A percentile compares a stretch with the other conserved stretches of the same genome.
These are phyloP conservation scores for Pachyuromys duprasi DNA, from an alignment of 2,797 vertebrate genomes.

Conservation along the genomic window DNA sequence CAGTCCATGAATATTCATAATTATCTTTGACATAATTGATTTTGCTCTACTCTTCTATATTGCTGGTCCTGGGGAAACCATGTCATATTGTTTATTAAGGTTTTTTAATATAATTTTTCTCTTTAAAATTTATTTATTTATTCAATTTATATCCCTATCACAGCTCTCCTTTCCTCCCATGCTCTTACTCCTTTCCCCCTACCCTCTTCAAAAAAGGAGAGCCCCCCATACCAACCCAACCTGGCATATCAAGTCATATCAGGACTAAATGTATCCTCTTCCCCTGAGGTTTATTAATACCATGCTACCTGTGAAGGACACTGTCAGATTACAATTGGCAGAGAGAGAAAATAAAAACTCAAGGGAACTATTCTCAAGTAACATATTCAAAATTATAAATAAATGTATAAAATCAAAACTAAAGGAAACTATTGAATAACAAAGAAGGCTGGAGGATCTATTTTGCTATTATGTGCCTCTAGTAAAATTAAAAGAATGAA, in stretches of 20 bases:
- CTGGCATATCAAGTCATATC: too few relatives aligned
- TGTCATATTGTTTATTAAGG: not conserved
- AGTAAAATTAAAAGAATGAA: conserved; percentile 18
- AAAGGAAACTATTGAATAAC: conserved; percentile 20
- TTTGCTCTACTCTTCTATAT: not conserved
- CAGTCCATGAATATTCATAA: conserved; percentile 6
- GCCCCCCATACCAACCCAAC: too few relatives aligned
- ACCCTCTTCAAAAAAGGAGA: too few relatives aligned
- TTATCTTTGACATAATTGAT: conserved; percentile 24
- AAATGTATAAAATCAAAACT: not conserved
- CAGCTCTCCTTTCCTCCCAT: too few relatives aligned
- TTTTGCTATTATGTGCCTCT: not conserved
- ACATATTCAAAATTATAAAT: conserved; percentile 4
- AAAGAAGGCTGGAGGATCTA: not conserved
- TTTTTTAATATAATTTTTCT: too few relatives aligned
- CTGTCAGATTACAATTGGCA: not conserved
- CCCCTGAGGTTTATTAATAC: not conserved
- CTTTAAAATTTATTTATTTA: too few relatives aligned
- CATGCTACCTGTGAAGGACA: not conserved
- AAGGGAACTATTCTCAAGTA: not conserved
- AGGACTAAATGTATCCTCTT: too few relatives aligned
- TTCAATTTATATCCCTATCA: too few relatives aligned
- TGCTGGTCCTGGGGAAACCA: not conserved
- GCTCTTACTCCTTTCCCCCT: too few relatives aligned
- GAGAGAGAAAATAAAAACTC: not conserved